Evolutionary conservation across 2,888 invertebrate species (phyloP).

Genomic region (Pherbina coryleti): DNA sequence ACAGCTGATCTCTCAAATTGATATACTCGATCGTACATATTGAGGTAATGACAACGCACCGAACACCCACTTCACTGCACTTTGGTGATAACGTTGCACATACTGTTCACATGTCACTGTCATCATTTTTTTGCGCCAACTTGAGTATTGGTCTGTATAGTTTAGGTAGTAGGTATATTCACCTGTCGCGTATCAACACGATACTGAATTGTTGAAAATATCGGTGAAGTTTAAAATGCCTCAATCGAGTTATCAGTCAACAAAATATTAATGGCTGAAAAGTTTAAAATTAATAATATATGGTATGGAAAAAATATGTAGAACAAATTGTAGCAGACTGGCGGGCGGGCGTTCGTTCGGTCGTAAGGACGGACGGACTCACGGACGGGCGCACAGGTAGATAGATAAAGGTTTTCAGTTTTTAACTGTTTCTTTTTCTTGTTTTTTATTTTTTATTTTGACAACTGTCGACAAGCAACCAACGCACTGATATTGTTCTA

Average conservation of each 20-base stretch:
- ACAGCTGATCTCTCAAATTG: not conserved
- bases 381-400: not conserved
- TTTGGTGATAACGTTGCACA: not conserved
- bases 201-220: slow-evolving; percentile 64
- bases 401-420: slow-evolving; percentile 25
- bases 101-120: not conserved
- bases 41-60: not conserved
- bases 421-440: not conserved
- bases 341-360: not conserved
- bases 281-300: slow-evolving; percentile 27
- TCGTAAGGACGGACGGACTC: not conserved
- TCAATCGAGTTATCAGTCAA: slow-evolving; percentile 52
- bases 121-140: not conserved
- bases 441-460: not conserved
- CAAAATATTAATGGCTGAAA: slow-evolving; percentile 37
- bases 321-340: slow-evolving; percentile 16
- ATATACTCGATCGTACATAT: not conserved
- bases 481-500: slow-evolving; percentile 39
- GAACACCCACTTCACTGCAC: not conserved
- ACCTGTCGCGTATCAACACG: slow-evolving; percentile 67
- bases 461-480: slow-evolving; percentile 43
- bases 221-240: slow-evolving; percentile 65
- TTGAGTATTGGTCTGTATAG: not conserved
- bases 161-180: slow-evolving; percentile 52
- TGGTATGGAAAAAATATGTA: not conserved